Conservation (phyloP, 2,113 vertebrate genomes). For the Bambusicola thoracicus region DNA sequence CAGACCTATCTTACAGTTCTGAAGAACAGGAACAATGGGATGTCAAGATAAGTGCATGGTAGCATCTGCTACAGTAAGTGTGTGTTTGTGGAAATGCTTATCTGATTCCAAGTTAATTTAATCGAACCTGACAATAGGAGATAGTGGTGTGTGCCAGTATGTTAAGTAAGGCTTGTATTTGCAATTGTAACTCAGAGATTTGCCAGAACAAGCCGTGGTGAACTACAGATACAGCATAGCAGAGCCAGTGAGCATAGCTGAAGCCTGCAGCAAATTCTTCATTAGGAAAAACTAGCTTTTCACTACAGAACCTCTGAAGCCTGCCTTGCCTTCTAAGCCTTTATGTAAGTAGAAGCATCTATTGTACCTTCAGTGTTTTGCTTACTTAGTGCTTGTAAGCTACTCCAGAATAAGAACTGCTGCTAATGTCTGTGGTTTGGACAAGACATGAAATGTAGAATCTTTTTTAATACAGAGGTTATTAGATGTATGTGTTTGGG, state of each 20-base stretch:
- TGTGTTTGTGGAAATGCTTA: slow-evolving; percentile 22
- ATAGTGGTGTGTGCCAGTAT: not conserved
- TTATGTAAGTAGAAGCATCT: not conserved
- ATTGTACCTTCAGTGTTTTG: not conserved
- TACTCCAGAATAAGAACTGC: not conserved
- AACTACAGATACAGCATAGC: not conserved
- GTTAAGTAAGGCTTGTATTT: not conserved
- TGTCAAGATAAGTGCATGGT: slow-evolving; percentile 1
- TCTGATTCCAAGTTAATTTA: slow-evolving; percentile 59
- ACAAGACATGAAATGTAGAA: slow-evolving; percentile 20
- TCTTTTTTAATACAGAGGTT: slow-evolving; percentile 18
- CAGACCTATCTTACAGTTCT: not conserved
- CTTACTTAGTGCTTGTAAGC: not conserved
- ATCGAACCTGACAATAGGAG: slow-evolving; percentile 49
- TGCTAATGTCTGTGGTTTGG: not conserved
- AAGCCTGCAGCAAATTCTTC: not conserved
- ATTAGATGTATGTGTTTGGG: not conserved
- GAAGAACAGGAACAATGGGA: slow-evolving; percentile 43
- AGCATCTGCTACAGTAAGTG: not conserved
- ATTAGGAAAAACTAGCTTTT: not conserved
- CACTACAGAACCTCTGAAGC: not conserved
- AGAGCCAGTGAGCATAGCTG: not conserved
- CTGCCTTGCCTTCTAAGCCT: not conserved
- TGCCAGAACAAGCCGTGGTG: not conserved
- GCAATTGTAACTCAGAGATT: not conserved